phyloP scores from a whole-genome alignment of 2,888 invertebrate genomes.

The Watsonalla binaria region DNA sequence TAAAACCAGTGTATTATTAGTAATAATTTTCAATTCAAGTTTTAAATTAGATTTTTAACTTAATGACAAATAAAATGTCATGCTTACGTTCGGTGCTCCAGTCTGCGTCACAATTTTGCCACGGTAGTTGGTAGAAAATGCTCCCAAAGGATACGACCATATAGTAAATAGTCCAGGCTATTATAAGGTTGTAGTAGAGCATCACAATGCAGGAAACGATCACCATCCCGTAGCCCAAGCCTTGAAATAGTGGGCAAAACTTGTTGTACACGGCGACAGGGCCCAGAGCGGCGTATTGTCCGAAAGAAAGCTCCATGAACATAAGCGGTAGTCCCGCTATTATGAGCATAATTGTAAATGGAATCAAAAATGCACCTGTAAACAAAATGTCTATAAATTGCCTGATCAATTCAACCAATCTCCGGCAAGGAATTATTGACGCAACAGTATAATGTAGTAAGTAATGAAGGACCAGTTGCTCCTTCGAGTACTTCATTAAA shows the following conservation, averaged over 20 bases:
- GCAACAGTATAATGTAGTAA: no score
- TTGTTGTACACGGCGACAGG: slow-evolving; percentile 89
- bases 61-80: not conserved
- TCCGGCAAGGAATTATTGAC: no score
- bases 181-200: slow-evolving; percentile 87
- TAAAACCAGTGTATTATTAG: slow-evolving; percentile 36
- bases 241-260: slow-evolving; percentile 87
- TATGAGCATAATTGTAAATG: slow-evolving; percentile 88
- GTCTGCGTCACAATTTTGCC: slow-evolving; percentile 84
- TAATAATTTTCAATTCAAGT: no score
- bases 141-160: slow-evolving; percentile 81
- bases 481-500: no score
- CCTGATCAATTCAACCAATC: no score
- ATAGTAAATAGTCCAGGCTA: slow-evolving; percentile 88
- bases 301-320: slow-evolving; percentile 91
- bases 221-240: slow-evolving; percentile 87
- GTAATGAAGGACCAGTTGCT: no score
- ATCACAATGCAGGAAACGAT: slow-evolving; percentile 86
- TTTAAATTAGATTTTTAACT: no score
- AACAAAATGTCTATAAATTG: slow-evolving; percentile 12
- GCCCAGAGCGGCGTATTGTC: slow-evolving; percentile 88
- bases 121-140: slow-evolving; percentile 81
- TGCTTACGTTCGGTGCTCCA: slow-evolving; percentile 83
- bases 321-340: slow-evolving; percentile 89
- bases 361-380: slow-evolving; percentile 89